phyloP scores from a whole-genome alignment of 2,113 vertebrate genomes.

The Epinephelus moara region DNA sequence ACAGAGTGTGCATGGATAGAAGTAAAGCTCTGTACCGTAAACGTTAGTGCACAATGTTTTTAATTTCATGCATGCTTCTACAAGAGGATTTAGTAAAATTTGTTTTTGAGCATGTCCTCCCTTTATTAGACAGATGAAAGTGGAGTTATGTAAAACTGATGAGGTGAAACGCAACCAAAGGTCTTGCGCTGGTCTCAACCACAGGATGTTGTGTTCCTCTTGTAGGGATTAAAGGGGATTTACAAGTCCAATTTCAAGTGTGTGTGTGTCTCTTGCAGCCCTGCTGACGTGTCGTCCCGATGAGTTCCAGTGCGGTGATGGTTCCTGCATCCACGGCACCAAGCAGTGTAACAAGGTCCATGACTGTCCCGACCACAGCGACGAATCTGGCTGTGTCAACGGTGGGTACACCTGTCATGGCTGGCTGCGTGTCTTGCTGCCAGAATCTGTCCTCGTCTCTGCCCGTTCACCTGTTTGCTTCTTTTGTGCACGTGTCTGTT shows the following conservation, averaged over 20 bases:
- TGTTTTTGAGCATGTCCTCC: not conserved
- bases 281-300: conserved; percentile 91
- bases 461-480: not conserved
- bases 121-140: not conserved
- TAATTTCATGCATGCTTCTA: not conserved
- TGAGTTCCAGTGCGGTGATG: conserved; percentile 95
- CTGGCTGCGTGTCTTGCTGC: conserved; percentile 2
- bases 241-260: conserved; percentile 33
- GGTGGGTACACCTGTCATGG: conserved; percentile 81
- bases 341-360: conserved; percentile 94
- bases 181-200: not conserved
- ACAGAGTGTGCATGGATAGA: not conserved
- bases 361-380: conserved; percentile 92
- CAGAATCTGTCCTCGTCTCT: not conserved
- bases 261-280: conserved; percentile 77
- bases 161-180: not conserved
- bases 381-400: conserved; percentile 93
- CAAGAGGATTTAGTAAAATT: not conserved
- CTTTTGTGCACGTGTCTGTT: not conserved
- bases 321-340: conserved; percentile 91
- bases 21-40: not conserved
- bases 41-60: not conserved
- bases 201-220: conserved; percentile 12
- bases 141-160: not conserved
- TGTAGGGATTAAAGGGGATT: conserved; percentile 35